phyloP scores from a whole-genome alignment of 53 echinoderm and acorn worm genomes.

The Hippasteria phrygiana region DNA sequence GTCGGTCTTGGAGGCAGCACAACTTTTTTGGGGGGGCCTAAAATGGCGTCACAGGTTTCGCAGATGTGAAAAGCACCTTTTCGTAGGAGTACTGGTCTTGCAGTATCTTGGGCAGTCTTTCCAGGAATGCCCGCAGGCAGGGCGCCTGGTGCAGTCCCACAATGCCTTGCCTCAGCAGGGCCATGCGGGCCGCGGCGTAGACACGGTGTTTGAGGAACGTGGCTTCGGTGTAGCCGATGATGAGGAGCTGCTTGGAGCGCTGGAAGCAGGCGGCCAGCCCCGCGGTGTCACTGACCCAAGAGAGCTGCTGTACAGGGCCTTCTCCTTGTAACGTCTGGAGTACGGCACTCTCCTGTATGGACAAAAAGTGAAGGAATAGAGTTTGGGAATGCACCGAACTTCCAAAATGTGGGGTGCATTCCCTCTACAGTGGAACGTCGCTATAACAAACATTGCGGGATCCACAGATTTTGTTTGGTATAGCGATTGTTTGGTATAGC shows the following conservation, averaged over 20 bases:
- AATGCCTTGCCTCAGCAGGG: slow-evolving; percentile 88
- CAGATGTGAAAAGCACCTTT: slow-evolving; percentile 87
- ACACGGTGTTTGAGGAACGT: slow-evolving; percentile 82
- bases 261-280: slow-evolving; percentile 79
- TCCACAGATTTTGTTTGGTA: too few relatives aligned
- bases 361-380: background rate
- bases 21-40: too few relatives aligned
- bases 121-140: slow-evolving; percentile 87
- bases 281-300: slow-evolving; percentile 80
- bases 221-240: slow-evolving; percentile 79
- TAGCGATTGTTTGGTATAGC: too few relatives aligned
- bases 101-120: slow-evolving; percentile 91
- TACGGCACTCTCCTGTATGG: slow-evolving; percentile 77
- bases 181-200: slow-evolving; percentile 85
- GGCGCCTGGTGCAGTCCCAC: slow-evolving; percentile 94
- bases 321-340: slow-evolving; percentile 82
- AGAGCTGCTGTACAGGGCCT: slow-evolving; percentile 78
- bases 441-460: too few relatives aligned
- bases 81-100: slow-evolving; percentile 96
- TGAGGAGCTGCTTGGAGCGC: slow-evolving; percentile 74
- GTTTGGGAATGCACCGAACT: too few relatives aligned
- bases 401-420: too few relatives aligned
- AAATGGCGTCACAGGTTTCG: too few relatives aligned
- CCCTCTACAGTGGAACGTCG: too few relatives aligned
- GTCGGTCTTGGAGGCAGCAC: too few relatives aligned